Evolutionary conservation across 92 coral and sea anemone species (phyloP).

Genomic region (Porites evermanni): DNA sequence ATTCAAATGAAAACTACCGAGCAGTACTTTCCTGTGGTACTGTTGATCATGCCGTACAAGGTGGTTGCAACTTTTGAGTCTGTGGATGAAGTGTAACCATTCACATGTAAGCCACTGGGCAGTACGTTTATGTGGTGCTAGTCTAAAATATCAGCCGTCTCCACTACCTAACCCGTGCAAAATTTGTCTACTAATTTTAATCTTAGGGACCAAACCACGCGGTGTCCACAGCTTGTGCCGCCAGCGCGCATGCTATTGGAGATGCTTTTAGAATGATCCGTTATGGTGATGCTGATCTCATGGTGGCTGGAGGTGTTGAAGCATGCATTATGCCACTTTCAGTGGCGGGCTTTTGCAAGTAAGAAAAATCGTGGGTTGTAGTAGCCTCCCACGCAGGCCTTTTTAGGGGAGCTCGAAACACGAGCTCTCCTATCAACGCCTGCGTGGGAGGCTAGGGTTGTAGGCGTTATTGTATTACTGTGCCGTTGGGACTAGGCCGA

Average conservation of each 20-base stretch:
- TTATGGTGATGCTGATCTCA: constrained; percentile 93
- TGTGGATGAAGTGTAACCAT: neutral
- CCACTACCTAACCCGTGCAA: too few species aligned
- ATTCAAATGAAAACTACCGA: neutral
- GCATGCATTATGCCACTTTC: constrained; percentile 79
- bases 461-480: too few species aligned
- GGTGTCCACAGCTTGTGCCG: constrained; percentile 95
- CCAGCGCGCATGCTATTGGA: constrained; percentile 97
- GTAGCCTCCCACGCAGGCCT: too few species aligned
- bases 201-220: constrained; percentile 94
- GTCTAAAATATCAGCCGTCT: too few species aligned
- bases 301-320: constrained; percentile 95
- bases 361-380: constrained; percentile 1
- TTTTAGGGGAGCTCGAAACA: too few species aligned
- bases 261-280: constrained; percentile 92
- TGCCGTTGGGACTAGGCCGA: too few species aligned
- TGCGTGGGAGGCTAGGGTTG: too few species aligned
- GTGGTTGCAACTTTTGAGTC: neutral
- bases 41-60: too few species aligned
- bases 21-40: too few species aligned
- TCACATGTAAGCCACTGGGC: neutral
- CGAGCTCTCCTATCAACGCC: too few species aligned
- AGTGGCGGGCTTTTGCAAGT: constrained; percentile 97
- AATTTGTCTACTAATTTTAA: neutral
- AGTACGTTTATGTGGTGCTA: neutral